These are phyloP conservation scores for Melikaiella ostensackeni DNA, from an alignment of 2,888 invertebrate genomes.

Conservation along the genomic window DNA sequence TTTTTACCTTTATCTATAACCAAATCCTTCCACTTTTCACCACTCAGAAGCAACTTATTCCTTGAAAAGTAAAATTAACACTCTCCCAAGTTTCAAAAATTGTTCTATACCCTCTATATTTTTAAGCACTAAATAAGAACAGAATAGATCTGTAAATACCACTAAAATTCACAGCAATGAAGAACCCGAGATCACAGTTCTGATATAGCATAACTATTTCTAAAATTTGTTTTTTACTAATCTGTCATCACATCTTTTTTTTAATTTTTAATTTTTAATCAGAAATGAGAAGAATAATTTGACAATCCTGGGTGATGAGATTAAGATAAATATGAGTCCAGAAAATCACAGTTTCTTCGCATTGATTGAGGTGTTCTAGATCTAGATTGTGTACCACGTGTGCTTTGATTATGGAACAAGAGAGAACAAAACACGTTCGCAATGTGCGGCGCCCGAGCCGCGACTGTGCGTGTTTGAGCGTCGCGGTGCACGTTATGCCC, in stretches of 20 bases:
- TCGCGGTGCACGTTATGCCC: constrained; percentile 75
- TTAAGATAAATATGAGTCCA: neutral
- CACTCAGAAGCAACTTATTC: neutral
- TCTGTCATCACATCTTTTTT: neutral
- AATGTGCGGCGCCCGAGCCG: constrained; percentile 74
- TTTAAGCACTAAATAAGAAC: neutral
- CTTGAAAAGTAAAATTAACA: neutral
- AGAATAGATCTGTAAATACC: neutral
- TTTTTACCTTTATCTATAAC: neutral
- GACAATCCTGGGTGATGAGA: neutral
- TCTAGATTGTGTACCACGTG: constrained; percentile 15
- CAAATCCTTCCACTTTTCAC: constrained; percentile 5
- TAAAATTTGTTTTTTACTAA: no score
- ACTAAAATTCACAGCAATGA: constrained; percentile 16
- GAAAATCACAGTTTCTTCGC: neutral
- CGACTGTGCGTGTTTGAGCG: constrained; percentile 73
- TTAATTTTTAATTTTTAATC: no score
- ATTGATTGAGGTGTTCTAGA: neutral
- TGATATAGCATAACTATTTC: no score
- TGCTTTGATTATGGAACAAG: neutral
- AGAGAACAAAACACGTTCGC: constrained; percentile 62
- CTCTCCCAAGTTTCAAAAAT: neutral
- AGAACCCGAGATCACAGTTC: neutral
- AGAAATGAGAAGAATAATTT: neutral
- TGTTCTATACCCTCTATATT: neutral